These are phyloP conservation scores for Solenopsis fugax DNA, from an alignment of 1,140 invertebrate genomes.

Conservation along the genomic window DNA sequence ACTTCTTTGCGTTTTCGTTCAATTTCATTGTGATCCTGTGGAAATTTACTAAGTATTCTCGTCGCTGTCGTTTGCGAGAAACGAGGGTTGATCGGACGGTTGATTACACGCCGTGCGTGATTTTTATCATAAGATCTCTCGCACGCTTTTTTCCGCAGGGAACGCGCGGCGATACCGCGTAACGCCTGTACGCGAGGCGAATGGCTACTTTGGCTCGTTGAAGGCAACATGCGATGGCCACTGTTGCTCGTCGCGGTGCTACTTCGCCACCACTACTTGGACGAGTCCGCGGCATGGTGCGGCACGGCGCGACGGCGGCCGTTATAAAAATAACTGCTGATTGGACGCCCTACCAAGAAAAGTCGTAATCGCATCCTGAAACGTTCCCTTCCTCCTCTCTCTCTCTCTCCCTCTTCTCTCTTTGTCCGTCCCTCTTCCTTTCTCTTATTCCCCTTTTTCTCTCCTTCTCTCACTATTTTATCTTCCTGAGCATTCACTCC, in stretches of 20 bases:
- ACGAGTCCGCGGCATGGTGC: slow-evolving; percentile 54
- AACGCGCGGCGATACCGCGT: slow-evolving; percentile 66
- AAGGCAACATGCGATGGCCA: slow-evolving; percentile 78
- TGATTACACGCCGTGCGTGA: background rate
- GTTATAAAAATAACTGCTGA: slow-evolving; percentile 87
- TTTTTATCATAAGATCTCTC: slow-evolving; percentile 28
- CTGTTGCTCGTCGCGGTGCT: slow-evolving; percentile 69
- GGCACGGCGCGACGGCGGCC: slow-evolving; percentile 78
- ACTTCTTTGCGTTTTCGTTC: background rate
- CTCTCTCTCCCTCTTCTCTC: slow-evolving; percentile 39
- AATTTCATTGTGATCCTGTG: background rate
- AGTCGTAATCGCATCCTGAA: slow-evolving; percentile 87
- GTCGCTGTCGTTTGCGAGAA: background rate
- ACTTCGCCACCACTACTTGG: slow-evolving; percentile 62
- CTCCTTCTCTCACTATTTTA: slow-evolving; percentile 3
- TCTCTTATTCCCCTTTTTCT: slow-evolving; percentile 28
- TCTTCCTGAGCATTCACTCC: slow-evolving; percentile 37
- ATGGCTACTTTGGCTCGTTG: slow-evolving; percentile 79
- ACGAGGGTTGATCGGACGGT: slow-evolving; percentile 6
- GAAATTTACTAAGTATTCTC: background rate
- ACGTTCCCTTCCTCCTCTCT: slow-evolving; percentile 75
- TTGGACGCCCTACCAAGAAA: slow-evolving; percentile 87
- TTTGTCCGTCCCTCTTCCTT: slow-evolving; percentile 49
- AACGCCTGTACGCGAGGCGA: slow-evolving; percentile 66
- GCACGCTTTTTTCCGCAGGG: slow-evolving; percentile 1